Evolutionary conservation across 64 coral and sea anemone species (phyloP).

Genomic region (Pocillopora damicornis): DNA sequence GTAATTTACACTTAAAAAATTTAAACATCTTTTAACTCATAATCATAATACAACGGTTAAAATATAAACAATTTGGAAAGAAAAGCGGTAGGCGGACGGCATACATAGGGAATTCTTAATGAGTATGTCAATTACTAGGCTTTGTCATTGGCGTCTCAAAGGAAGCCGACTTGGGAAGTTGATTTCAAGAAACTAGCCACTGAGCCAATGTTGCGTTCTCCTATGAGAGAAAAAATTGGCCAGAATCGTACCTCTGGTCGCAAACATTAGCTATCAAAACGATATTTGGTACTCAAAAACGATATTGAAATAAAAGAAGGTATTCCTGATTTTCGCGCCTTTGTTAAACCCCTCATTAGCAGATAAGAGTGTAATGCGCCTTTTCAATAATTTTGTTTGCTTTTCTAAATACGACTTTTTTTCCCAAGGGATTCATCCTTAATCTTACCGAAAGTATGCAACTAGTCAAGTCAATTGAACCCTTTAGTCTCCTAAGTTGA

Average conservation of each 20-base stretch:
- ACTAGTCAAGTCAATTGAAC: too few species aligned
- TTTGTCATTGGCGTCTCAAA: constrained; percentile 1
- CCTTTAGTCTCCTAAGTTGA: too few species aligned
- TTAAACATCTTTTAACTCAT: neutral
- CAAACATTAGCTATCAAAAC: neutral
- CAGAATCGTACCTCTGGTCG: neutral
- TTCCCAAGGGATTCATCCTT: neutral
- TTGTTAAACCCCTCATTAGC: constrained; percentile 6
- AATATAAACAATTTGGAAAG: neutral
- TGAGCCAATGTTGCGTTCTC: neutral
- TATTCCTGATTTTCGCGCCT: neutral
- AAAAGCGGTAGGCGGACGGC: neutral
- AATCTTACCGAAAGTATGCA: neutral
- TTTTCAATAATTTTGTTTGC: neutral
- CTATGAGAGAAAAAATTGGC: too few species aligned
- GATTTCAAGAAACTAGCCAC: neutral
- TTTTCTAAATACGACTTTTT: neutral
- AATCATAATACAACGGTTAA: neutral
- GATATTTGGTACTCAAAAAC: neutral
- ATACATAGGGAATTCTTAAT: constrained; percentile 12
- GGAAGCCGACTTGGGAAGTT: neutral
- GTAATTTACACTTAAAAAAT: neutral
- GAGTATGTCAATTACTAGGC: neutral
- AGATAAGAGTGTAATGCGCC: neutral
- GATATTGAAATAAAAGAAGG: neutral